Base-by-base conservation (phyloP, 1,140 invertebrate genomes). In the Aporrectodea caliginosa region DNA sequence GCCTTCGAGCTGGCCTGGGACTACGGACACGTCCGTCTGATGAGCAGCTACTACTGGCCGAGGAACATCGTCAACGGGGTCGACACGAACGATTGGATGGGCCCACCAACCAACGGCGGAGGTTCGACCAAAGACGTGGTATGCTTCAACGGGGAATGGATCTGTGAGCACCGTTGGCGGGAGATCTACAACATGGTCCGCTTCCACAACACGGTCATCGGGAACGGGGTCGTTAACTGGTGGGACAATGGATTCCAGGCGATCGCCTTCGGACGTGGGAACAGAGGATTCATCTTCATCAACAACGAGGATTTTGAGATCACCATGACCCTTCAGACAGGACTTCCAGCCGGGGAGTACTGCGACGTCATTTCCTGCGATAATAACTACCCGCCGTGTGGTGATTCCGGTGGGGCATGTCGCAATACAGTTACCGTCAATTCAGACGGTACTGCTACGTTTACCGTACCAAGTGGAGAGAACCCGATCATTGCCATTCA, bases 111-210 rank as follows among this genome's bases (percentile, higher is more conserved):
- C 79, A 88, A 86, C 77, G 82, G 77, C n/a, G 85, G 91, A 77
- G 91, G 90, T 14, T 92, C 93, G 82, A 92, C 92, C 22, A 88
- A 92, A 16, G 90, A 91, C 22, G 85, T 88, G 0, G 82, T 88
- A 0, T 95, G 94, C 82, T 90, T 88, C 0, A 91, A 92, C 83
- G 93, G 75, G 93, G 75, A 77, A 69, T 95, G 93, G 93, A 87
- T 95, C 0, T 95, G 94, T 84, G 94, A 96, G 86, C 94, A 96
- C 86, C 90, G 88, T 27, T 95, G 93, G 93, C 87, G 91, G 12
- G 91, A 93, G 85, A 93, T 95, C 81, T 92, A 89, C 85, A 92
- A 92, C 79, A 94, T 95, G 93, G 92, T 93, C 0, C 85, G 83
- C 1, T 94, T 95, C 86, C 89, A 92, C 58, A 86, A 86, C 78